phyloP scores from a whole-genome alignment of 2,797 vertebrate species.

The Vultur gryphus region DNA sequence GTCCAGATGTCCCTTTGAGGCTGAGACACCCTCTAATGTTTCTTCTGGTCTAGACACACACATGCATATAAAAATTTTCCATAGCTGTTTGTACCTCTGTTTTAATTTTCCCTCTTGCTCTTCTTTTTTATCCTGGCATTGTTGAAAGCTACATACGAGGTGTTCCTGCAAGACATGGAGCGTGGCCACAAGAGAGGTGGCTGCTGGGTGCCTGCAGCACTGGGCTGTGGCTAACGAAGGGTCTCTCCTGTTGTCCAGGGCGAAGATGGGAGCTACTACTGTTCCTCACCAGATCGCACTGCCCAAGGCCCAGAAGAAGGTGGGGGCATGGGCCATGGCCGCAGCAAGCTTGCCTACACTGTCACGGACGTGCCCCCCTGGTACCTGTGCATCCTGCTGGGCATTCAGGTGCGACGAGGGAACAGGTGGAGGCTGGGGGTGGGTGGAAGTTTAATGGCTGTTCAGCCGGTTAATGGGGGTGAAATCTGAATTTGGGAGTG shows the following conservation, averaged over 20 bases:
- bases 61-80: not conserved
- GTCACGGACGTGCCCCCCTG: slow-evolving; percentile 90
- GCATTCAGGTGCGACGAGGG: slow-evolving; percentile 83
- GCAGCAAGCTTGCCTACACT: slow-evolving; percentile 80
- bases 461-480: not conserved
- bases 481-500: not conserved
- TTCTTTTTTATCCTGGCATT: not conserved
- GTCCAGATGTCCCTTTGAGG: not conserved
- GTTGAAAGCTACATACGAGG: not conserved
- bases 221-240: not conserved
- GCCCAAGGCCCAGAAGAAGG: not conserved
- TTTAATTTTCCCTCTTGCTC: not conserved
- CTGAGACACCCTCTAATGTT: not conserved
- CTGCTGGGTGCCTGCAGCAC: not conserved
- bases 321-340: not conserved
- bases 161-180: not conserved
- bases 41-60: not conserved
- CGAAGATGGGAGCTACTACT: slow-evolving; percentile 68
- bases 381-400: slow-evolving; percentile 92
- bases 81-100: not conserved
- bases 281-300: slow-evolving; percentile 47
- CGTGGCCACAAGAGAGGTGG: fast-evolving
- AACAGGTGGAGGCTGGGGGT: not conserved
- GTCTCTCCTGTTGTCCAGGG: slow-evolving; percentile 67
- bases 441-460: not conserved